Conservation (phyloP, 2,888 invertebrate genomes). For the Coelogynopora nodosa region DNA sequence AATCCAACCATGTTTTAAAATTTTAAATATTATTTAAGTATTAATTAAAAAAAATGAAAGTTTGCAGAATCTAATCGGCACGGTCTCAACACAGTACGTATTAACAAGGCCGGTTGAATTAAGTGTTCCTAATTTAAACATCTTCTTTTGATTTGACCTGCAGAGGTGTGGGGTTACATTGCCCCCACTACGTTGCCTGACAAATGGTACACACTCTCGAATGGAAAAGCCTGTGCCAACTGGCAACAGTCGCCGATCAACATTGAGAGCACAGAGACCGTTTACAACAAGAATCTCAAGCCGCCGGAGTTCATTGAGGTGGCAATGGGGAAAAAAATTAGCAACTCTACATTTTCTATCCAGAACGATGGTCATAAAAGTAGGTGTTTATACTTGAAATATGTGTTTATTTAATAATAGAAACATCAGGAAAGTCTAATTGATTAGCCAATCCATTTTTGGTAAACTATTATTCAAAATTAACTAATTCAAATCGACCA, state of each 20-base stretch:
- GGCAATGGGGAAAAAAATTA: neutral
- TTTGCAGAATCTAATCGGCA: too few species aligned
- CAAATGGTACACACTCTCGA: neutral
- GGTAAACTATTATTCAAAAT: too few species aligned
- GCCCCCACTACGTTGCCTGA: neutral
- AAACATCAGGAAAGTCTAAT: too few species aligned
- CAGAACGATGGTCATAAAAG: neutral
- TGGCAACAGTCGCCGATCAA: conserved; percentile 33
- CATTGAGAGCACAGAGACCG: neutral
- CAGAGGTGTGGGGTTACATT: neutral
- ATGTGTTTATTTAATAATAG: too few species aligned
- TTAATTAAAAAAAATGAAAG: too few species aligned
- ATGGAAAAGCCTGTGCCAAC: neutral
- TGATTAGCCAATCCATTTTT: too few species aligned
- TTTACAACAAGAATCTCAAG: neutral
- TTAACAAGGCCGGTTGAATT: too few species aligned
- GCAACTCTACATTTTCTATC: neutral
- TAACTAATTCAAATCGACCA: too few species aligned
- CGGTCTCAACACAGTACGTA: too few species aligned
- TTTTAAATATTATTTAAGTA: too few species aligned
- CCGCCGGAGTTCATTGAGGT: neutral
- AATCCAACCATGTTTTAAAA: too few species aligned
- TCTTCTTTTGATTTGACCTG: neutral
- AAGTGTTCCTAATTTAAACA: neutral
- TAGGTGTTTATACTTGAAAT: too few species aligned